Percentiles rank a stretch among this genome's conserved stretches.
These are phyloP conservation scores for Gallinago solitaria DNA, from an alignment of 2,797 vertebrate species.

Conservation along the genomic window DNA sequence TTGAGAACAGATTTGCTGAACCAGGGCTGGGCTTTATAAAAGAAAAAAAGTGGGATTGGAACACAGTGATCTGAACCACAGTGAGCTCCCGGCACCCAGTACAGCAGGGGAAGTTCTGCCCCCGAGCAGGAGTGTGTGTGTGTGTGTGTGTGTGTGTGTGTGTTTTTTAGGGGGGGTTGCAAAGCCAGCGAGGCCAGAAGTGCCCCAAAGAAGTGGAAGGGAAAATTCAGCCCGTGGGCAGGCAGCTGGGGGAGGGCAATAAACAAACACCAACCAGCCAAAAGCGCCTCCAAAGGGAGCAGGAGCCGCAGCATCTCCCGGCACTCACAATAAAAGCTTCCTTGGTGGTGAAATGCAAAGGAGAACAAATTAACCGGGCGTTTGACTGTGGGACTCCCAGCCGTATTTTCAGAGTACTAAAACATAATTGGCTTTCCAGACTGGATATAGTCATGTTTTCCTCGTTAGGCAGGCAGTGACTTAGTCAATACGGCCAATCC, in stretches of 20 bases:
- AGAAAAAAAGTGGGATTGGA: background rate
- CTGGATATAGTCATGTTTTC: background rate
- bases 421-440: background rate
- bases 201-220: background rate
- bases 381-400: background rate
- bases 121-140: accelerated
- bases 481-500: background rate
- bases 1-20: background rate
- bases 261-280: background rate
- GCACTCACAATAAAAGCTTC: background rate
- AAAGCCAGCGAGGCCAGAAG: background rate
- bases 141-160: background rate
- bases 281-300: background rate
- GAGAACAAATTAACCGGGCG: background rate
- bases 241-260: background rate
- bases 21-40: background rate
- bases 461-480: background rate
- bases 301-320: background rate
- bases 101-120: background rate
- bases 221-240: background rate
- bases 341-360: background rate
- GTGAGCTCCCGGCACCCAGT: background rate
- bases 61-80: background rate
- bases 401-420: background rate
- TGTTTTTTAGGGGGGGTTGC: background rate